A percentile compares a stretch with the other conserved stretches of the same genome.
Evolutionary conservation across 2,888 invertebrate genomes (phyloP).

Genomic region (Rapana venosa): DNA sequence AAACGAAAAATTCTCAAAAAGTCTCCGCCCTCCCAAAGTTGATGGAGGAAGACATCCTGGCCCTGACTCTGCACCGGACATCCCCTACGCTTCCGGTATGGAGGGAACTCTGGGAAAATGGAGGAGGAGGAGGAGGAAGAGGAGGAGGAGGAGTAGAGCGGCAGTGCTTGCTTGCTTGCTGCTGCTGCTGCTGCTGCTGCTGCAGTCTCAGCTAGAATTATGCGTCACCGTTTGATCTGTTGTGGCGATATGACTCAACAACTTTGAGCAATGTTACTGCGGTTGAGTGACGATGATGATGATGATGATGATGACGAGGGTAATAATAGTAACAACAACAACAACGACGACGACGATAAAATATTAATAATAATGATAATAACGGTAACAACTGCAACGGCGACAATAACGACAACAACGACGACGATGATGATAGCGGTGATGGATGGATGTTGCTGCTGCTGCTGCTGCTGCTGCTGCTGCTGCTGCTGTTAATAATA

Average conservation of each 20-base stretch:
- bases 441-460: background rate
- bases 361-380: too few relatives aligned
- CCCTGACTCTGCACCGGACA: constrained; percentile 20
- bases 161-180: too few relatives aligned
- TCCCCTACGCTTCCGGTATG: constrained; percentile 14
- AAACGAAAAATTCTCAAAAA: background rate
- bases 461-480: background rate
- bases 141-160: too few relatives aligned
- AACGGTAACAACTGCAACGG: too few relatives aligned
- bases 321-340: too few relatives aligned
- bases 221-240: background rate
- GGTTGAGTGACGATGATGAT: too few relatives aligned
- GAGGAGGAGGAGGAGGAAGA: background rate
- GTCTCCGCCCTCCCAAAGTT: background rate
- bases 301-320: too few relatives aligned
- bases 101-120: background rate
- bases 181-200: too few relatives aligned
- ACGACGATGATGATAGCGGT: background rate
- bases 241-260: background rate
- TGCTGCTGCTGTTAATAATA: background rate
- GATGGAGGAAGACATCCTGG: background rate
- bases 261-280: too few relatives aligned
- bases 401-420: background rate
- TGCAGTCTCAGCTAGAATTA: background rate
- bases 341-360: too few relatives aligned